phyloP scores from a whole-genome alignment of 2,888 invertebrate genomes.

The Hirudinaria manillensis region DNA sequence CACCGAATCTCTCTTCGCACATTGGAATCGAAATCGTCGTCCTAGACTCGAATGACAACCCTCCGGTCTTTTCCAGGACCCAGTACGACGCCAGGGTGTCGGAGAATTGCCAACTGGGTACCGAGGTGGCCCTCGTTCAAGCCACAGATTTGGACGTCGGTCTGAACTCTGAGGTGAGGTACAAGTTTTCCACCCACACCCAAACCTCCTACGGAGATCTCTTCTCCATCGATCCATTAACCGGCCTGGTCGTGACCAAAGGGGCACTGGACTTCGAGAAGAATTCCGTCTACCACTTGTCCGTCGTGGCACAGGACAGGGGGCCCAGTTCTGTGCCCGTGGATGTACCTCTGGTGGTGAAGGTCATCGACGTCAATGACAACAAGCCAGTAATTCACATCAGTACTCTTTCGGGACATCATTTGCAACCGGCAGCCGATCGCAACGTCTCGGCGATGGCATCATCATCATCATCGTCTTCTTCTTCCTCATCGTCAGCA shows the following conservation, averaged over 20 bases:
- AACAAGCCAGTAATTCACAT: conserved; percentile 37
- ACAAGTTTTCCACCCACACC: conserved; percentile 38
- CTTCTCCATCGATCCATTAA: conserved; percentile 37
- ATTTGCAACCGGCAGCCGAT: conserved; percentile 20
- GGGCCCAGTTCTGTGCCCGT: conserved; percentile 38
- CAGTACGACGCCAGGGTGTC: conserved; percentile 34
- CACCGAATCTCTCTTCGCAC: conserved; percentile 31
- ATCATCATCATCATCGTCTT: not conserved
- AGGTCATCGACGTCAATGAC: conserved; percentile 40
- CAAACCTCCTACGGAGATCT: conserved; percentile 33
- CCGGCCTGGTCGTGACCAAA: conserved; percentile 36
- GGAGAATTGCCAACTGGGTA: conserved; percentile 35
- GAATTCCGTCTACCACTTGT: conserved; percentile 36
- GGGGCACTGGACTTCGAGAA: conserved; percentile 38
- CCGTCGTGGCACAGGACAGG: conserved; percentile 37
- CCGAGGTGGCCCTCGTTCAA: conserved; percentile 33
- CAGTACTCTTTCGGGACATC: conserved; percentile 34
- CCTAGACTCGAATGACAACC: conserved; percentile 37
- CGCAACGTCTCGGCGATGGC: conserved; percentile 20
- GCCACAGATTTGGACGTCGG: conserved; percentile 40
- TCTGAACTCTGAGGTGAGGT: conserved; percentile 38
- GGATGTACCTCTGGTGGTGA: conserved; percentile 38
- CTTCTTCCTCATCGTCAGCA: not conserved
- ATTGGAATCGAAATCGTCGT: conserved; percentile 34
- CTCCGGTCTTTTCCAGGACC: conserved; percentile 32